Evolutionary conservation across 2,113 vertebrate genomes (phyloP).

Genomic region (Scytalopus superciliaris): DNA sequence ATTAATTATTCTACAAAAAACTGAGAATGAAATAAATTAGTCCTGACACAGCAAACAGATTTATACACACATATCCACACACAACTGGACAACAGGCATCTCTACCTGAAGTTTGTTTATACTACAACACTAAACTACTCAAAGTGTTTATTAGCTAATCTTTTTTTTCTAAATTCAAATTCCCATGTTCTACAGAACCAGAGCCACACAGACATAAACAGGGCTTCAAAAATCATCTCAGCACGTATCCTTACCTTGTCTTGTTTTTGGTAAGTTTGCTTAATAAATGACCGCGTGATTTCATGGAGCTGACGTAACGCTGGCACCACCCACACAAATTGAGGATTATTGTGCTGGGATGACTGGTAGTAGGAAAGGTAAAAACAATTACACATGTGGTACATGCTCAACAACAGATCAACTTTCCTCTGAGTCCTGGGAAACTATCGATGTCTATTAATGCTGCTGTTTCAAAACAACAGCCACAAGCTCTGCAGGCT

Average conservation of each 20-base stretch:
- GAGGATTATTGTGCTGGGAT: conserved; percentile 92
- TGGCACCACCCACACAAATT: conserved; percentile 96
- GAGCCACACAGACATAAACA: neutral
- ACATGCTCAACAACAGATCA: neutral
- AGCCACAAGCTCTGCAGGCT: neutral
- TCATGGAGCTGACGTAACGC: conserved; percentile 96
- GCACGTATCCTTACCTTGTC: conserved; percentile 87
- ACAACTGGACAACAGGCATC: neutral
- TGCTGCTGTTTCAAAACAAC: neutral
- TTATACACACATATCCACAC: neutral
- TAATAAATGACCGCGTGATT: conserved; percentile 97
- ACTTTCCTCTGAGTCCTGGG: neutral
- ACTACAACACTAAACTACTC: neutral
- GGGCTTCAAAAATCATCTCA: neutral
- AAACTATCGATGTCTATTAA: neutral
- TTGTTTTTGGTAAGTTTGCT: conserved; percentile 98
- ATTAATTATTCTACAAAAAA: neutral
- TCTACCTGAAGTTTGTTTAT: neutral
- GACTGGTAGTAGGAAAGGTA: conserved; percentile 79
- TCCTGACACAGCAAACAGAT: neutral
- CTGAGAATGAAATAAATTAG: neutral
- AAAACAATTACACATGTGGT: conserved; percentile 47
- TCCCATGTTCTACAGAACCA: neutral
- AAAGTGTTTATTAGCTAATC: neutral
- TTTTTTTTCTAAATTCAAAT: neutral